Conservation (phyloP, 1,140 invertebrate species). For the Brachionus asplanchnoidis region DNA sequence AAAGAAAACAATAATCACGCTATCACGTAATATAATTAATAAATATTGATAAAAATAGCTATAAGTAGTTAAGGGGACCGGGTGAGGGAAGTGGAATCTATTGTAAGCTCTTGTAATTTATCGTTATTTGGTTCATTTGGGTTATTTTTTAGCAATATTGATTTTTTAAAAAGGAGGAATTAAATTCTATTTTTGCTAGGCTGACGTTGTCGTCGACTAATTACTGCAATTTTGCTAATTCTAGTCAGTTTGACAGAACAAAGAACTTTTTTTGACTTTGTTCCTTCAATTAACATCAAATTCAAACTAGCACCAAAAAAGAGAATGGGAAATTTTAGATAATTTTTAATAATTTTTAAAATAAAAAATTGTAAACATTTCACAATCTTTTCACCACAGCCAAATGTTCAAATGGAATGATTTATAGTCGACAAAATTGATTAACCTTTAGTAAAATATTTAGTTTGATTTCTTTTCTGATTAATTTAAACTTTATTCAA, state of each 20-base stretch:
- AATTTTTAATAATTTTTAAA: too few relatives aligned
- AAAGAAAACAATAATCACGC: conserved; percentile 37
- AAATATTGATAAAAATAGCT: conserved; percentile 28
- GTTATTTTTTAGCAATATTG: background rate
- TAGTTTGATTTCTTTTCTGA: background rate
- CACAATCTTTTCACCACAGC: background rate
- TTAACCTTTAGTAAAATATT: background rate
- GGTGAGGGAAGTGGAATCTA: background rate
- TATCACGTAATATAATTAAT: conserved; percentile 39
- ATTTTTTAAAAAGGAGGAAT: conserved; percentile 1
- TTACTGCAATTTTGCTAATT: conserved; percentile 25
- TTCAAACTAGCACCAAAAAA: background rate
- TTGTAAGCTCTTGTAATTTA: background rate
- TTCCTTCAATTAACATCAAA: conserved; percentile 1
- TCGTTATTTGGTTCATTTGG: background rate
- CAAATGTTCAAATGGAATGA: background rate
- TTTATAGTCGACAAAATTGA: background rate
- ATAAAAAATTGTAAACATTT: background rate
- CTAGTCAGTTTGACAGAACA: conserved; percentile 2
- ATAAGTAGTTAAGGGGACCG: background rate
- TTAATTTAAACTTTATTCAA: background rate
- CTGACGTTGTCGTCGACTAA: background rate
- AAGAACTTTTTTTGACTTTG: conserved; percentile 1
- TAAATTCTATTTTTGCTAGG: background rate
- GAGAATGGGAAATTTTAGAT: too few relatives aligned